phyloP scores from a whole-genome alignment of 2,888 invertebrate genomes.

The Ochropacha duplaris region DNA sequence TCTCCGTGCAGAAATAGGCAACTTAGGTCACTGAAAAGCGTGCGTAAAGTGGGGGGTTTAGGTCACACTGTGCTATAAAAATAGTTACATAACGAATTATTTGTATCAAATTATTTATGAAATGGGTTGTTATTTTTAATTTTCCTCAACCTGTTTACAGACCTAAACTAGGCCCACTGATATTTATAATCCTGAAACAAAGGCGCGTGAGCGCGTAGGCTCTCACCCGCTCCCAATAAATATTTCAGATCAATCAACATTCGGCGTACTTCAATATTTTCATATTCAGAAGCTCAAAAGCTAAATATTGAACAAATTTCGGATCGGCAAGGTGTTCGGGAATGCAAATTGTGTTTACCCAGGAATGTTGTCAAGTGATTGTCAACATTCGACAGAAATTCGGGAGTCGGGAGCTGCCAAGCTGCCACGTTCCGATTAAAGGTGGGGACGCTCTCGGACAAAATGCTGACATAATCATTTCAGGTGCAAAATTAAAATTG shows the following conservation, averaged over 20 bases:
- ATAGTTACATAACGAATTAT: too few species aligned
- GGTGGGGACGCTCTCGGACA: slow-evolving; percentile 13
- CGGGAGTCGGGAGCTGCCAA: slow-evolving; percentile 15
- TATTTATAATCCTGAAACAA: neutral
- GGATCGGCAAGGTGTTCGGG: slow-evolving; percentile 40
- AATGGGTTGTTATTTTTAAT: too few species aligned
- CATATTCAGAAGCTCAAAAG: slow-evolving; percentile 17
- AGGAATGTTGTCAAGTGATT: slow-evolving; percentile 39
- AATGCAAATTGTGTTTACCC: slow-evolving; percentile 56
- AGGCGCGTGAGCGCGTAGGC: neutral
- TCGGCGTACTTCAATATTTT: slow-evolving; percentile 6
- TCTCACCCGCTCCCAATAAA: neutral
- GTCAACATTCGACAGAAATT: slow-evolving; percentile 36
- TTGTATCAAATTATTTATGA: too few species aligned
- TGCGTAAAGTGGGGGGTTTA: too few species aligned
- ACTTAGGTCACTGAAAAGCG: too few species aligned
- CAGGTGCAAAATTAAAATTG: slow-evolving; percentile 3
- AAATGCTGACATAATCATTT: slow-evolving; percentile 20
- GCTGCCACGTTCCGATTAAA: slow-evolving; percentile 25
- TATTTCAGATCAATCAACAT: slow-evolving; percentile 2
- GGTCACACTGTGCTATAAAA: too few species aligned
- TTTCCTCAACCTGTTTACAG: neutral
- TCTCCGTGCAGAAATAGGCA: too few species aligned
- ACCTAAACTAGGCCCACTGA: neutral
- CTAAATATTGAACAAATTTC: slow-evolving; percentile 42